These are phyloP conservation scores for Zaprionus ghesquierei DNA, from an alignment of 1,140 invertebrate species.

Conservation along the genomic window DNA sequence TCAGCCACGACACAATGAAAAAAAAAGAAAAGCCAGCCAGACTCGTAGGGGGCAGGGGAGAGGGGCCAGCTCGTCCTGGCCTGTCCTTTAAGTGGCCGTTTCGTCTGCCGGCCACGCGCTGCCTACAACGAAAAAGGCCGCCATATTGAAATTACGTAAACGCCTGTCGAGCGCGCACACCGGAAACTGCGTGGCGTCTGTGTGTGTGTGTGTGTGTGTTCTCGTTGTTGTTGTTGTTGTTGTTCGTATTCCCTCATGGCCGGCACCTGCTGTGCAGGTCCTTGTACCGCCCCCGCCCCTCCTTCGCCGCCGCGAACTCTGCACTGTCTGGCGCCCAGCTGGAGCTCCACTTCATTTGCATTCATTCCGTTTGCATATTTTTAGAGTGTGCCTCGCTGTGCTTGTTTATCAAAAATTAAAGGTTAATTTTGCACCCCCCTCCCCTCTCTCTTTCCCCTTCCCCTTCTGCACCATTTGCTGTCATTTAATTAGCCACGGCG, in stretches of 20 bases:
- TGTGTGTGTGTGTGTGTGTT: not conserved
- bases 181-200: constrained; percentile 30
- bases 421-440: constrained; percentile 32
- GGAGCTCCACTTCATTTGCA: constrained; percentile 46
- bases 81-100: constrained; percentile 48
- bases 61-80: constrained; percentile 1
- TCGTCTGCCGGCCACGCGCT: constrained; percentile 45
- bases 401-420: constrained; percentile 52
- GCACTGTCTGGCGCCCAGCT: constrained; percentile 23
- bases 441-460: not conserved
- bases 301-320: not conserved
- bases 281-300: too few relatives aligned
- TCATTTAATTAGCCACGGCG: constrained; percentile 41
- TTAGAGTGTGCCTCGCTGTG: constrained; percentile 27
- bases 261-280: constrained; percentile 27
- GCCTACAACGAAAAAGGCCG: constrained; percentile 26
- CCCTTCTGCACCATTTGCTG: not conserved
- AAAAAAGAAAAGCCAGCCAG: constrained; percentile 1
- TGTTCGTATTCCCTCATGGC: not conserved
- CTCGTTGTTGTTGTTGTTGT: constrained; percentile 1
- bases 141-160: constrained; percentile 53
- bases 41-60: not conserved
- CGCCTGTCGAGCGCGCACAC: constrained; percentile 35
- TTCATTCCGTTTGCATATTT: constrained; percentile 49
- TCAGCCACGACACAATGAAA: constrained; percentile 13